Evolutionary conservation across 2,797 vertebrate genomes (phyloP).

Genomic region (Peromyscus aztecus): DNA sequence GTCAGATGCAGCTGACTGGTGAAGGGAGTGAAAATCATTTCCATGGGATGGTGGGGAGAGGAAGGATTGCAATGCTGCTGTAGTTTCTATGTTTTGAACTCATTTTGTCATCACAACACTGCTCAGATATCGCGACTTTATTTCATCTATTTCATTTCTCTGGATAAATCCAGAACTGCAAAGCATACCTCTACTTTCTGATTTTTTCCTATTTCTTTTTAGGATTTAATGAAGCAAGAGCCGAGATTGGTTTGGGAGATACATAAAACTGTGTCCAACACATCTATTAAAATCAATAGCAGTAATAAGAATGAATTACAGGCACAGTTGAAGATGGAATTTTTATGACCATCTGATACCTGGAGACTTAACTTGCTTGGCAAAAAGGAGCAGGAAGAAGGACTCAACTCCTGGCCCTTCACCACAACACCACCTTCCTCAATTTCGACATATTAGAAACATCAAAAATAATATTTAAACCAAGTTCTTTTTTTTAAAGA

Average conservation of each 20-base stretch:
- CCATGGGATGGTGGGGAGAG: not conserved
- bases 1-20: not conserved
- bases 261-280: not conserved
- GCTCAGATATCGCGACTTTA: not conserved
- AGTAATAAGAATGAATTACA: not conserved
- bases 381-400: not conserved
- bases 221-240: not conserved
- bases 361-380: not conserved
- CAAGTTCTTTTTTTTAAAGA: not conserved
- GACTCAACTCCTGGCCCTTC: not conserved
- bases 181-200: not conserved
- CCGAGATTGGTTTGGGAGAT: not conserved
- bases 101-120: not conserved
- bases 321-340: not conserved
- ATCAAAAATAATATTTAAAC: not conserved
- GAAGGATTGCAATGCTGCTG: not conserved
- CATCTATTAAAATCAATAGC: slow-evolving; percentile 15
- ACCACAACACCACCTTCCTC: not conserved
- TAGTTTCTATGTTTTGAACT: not conserved
- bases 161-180: not conserved
- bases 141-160: not conserved
- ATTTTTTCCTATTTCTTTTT: not conserved
- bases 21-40: not conserved
- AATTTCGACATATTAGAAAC: not conserved
- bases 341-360: not conserved